Base-by-base conservation (phyloP, 1,140 invertebrate genomes). In the Formica selysi region DNA sequence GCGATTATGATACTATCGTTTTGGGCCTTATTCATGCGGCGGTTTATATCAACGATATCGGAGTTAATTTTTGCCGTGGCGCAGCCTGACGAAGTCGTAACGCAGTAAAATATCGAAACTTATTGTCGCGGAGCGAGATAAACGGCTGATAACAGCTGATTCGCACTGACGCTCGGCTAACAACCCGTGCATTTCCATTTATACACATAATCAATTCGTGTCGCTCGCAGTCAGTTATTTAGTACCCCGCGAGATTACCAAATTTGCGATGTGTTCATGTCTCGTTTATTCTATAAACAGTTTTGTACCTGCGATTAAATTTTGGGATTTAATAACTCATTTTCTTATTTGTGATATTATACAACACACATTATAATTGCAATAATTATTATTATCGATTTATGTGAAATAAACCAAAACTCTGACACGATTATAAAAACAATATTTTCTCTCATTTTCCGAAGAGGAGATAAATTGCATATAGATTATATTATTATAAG, bases 121-220 rank as follows among this genome's bases (percentile, higher is more conserved):
- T 86, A 89, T 86, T 87, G 87, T 78, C 88, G 70, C 79, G 76
- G 57, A 54, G 73, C 78, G 73, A 89, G 78, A 89, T 89, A 86
- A 89, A 89, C 71, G 73, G 54, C 67, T 51, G 88, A 89, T 89
- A 89, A 86, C 54, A n/a, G 32, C 38, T 51, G 13, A 61, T 61
- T 74, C 79, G 11, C 54, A 44, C 68, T 81, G 67, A 81, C 67
- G 16, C 48, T 19, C 48, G 36, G 51, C 65, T 41, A 36, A 44
- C 36, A 32, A 7, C 16, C 36, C 19, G 26, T n/a, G 78, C 6
- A 38, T 59, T 48, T 36, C 54, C 19, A 41, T 83, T 44, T 83
- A 83, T 71, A 61, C 44, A 32, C 68, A 38, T 44, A 83, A 74
- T 73, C 68, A 61, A 74, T 83, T 73, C 79, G 54, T 44, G 38